Evolutionary conservation across 2,888 invertebrate genomes (phyloP).

Genomic region (Allolobophora icterica): DNA sequence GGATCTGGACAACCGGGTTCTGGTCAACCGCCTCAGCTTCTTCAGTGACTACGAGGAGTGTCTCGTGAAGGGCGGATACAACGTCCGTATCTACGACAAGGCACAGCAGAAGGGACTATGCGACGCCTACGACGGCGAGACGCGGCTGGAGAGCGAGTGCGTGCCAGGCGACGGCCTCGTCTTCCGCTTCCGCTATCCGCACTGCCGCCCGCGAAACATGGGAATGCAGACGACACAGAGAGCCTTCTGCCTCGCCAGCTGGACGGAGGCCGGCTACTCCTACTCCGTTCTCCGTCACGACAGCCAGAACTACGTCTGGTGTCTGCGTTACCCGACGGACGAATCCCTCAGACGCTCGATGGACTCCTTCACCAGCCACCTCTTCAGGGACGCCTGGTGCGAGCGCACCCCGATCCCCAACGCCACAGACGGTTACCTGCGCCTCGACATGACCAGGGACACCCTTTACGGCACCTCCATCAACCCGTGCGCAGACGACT

Average conservation of each 20-base stretch:
- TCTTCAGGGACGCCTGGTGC: conserved; percentile 43
- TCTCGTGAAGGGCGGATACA: conserved; percentile 43
- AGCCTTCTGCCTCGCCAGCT: conserved; percentile 43
- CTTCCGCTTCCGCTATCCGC: neutral
- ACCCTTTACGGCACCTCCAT: neutral
- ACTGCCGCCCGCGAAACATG: conserved; percentile 28
- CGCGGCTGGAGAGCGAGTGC: neutral
- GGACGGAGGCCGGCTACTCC: conserved; percentile 39
- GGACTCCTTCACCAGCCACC: conserved; percentile 32
- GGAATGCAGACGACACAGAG: conserved; percentile 44
- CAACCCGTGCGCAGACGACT: conserved; percentile 44
- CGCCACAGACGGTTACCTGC: conserved; percentile 37
- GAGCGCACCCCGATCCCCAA: conserved; percentile 19
- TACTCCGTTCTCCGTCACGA: conserved; percentile 41
- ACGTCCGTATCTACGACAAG: conserved; percentile 41
- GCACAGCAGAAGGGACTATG: conserved; percentile 38
- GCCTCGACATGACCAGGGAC: conserved; percentile 37
- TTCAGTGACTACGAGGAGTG: conserved; percentile 26
- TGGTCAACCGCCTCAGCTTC: neutral
- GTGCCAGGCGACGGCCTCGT: neutral
- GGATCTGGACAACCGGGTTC: neutral
- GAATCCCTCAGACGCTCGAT: neutral
- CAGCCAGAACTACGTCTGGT: conserved; percentile 41
- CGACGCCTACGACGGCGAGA: conserved; percentile 42
- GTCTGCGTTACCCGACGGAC: conserved; percentile 41